Evolutionary conservation across 2,888 invertebrate species (phyloP).

Genomic region (Drosophila prostipennis): DNA sequence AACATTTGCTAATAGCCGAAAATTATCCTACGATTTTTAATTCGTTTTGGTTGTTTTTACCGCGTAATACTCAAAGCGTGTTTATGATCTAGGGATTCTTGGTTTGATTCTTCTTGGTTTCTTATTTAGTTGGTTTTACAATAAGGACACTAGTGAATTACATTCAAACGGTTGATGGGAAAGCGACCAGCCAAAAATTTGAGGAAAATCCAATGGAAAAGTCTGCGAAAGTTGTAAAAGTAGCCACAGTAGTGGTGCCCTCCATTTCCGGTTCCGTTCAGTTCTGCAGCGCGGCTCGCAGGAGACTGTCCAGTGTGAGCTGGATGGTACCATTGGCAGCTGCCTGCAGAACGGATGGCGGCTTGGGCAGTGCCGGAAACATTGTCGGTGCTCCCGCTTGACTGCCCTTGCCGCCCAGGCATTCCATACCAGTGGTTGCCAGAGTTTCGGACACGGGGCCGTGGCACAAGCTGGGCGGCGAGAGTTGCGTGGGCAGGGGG

Average conservation of each 20-base stretch:
- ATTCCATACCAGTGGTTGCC: constrained; percentile 41
- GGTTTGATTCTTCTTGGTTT: constrained; percentile 36
- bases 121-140: constrained; percentile 39
- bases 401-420: constrained; percentile 56
- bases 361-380: constrained; percentile 67
- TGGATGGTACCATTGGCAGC: constrained; percentile 69
- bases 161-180: constrained; percentile 35
- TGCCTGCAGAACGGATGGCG: constrained; percentile 67
- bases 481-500: constrained; percentile 49
- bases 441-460: constrained; percentile 36
- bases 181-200: constrained; percentile 12
- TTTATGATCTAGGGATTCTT: constrained; percentile 41
- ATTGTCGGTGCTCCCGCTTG: constrained; percentile 48
- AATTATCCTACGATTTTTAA: constrained; percentile 60
- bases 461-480: constrained; percentile 57
- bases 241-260: constrained; percentile 16
- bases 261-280: constrained; percentile 40
- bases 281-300: constrained; percentile 74
- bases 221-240: constrained; percentile 5
- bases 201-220: constrained; percentile 2
- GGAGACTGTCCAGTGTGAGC: constrained; percentile 66
- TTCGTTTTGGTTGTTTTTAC: constrained; percentile 44
- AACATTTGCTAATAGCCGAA: constrained; percentile 68
- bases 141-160: constrained; percentile 67
- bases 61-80: constrained; percentile 47